Percentiles rank a stretch among this genome's conserved stretches.
phyloP scores from a whole-genome alignment of 2,797 vertebrate genomes.

The Lepilemur ruficaudatus region DNA sequence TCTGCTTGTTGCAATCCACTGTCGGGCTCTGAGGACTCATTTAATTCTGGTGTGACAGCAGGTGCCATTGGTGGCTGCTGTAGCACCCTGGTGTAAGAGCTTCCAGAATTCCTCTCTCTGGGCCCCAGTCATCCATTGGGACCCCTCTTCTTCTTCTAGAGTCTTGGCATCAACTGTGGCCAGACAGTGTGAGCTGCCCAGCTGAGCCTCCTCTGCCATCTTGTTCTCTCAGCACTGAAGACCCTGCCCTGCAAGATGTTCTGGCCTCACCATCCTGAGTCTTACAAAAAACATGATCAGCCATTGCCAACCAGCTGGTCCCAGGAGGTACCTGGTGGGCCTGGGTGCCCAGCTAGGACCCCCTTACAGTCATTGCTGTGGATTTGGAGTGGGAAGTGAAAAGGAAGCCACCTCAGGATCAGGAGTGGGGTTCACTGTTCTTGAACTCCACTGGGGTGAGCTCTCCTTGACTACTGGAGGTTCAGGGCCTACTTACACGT shows the following conservation, averaged over 20 bases:
- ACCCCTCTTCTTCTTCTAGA: neutral
- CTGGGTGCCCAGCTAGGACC: neutral
- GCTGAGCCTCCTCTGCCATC: neutral
- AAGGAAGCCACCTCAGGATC: neutral
- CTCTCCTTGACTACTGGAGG: neutral
- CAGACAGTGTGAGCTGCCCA: neutral
- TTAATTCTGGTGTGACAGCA: neutral
- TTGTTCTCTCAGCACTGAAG: neutral
- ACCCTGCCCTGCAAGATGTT: neutral
- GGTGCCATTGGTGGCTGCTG: neutral
- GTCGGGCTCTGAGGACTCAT: neutral
- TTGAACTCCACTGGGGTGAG: neutral
- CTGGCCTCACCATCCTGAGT: neutral
- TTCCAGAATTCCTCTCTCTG: neutral
- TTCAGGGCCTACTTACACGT: neutral
- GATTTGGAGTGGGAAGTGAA: neutral
- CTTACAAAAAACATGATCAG: neutral
- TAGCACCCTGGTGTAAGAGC: neutral
- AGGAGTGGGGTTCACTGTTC: neutral
- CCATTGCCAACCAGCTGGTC: neutral
- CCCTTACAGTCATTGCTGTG: neutral
- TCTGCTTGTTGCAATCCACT: neutral
- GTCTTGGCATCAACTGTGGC: neutral
- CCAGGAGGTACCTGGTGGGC: neutral
- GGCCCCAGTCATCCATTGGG: neutral